These are phyloP conservation scores for Drosophila erecta DNA, from an alignment of 1,140 invertebrate species.

Conservation along the genomic window DNA sequence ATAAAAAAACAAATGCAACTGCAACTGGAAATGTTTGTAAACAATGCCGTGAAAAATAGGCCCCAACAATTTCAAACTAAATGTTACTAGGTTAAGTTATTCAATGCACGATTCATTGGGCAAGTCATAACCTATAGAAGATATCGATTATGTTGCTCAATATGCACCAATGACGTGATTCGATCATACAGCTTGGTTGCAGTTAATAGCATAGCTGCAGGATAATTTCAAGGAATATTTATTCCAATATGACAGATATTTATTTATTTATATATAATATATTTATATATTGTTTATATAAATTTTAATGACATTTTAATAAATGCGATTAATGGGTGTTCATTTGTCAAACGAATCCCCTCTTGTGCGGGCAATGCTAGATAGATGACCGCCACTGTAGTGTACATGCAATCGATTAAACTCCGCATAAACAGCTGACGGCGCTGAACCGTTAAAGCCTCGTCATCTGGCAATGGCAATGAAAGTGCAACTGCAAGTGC, in stretches of 20 bases:
- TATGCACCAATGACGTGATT: slow-evolving; percentile 12
- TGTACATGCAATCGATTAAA: slow-evolving; percentile 31
- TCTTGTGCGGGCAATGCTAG: neutral
- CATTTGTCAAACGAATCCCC: neutral
- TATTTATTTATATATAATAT: neutral
- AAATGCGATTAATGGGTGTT: neutral
- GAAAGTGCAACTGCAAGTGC: slow-evolving; percentile 40
- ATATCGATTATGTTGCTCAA: slow-evolving; percentile 45
- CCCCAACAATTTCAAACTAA: slow-evolving; percentile 20
- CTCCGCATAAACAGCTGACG: slow-evolving; percentile 39
- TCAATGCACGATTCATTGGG: slow-evolving; percentile 32
- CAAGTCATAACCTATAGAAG: slow-evolving; percentile 42
- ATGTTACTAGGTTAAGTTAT: slow-evolving; percentile 46
- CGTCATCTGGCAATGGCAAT: slow-evolving; percentile 51
- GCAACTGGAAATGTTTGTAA: slow-evolving; percentile 43
- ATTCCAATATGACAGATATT: too few relatives aligned
- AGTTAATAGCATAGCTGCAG: neutral
- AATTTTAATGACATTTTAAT: neutral
- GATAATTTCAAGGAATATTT: neutral
- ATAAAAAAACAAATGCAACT: slow-evolving; percentile 22
- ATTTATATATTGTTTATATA: neutral
- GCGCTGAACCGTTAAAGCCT: slow-evolving; percentile 45
- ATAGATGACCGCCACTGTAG: slow-evolving; percentile 3
- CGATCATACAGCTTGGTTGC: slow-evolving; percentile 5
- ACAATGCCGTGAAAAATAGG: slow-evolving; percentile 23